phyloP scores from a whole-genome alignment of 2,113 vertebrate genomes.

The Hassar affinis region DNA sequence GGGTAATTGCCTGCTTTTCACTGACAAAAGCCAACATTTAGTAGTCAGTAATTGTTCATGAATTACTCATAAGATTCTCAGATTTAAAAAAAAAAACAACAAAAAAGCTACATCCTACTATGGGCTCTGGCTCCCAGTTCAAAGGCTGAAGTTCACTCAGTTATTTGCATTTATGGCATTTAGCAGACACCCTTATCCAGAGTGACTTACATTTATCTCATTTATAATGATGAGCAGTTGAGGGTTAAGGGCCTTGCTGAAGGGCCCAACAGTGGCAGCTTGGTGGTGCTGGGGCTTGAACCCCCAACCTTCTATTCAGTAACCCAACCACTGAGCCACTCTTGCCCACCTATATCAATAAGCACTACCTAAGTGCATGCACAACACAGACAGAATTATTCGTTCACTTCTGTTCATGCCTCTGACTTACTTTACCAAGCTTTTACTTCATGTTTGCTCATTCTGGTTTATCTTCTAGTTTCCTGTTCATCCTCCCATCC shows the following conservation, averaged over 20 bases:
- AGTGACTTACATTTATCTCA: too few species aligned
- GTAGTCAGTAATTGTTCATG: neutral
- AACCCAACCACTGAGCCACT: too few species aligned
- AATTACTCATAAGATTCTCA: neutral
- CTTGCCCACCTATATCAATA: too few species aligned
- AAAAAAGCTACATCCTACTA: neutral
- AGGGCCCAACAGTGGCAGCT: too few species aligned
- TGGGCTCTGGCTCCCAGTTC: neutral
- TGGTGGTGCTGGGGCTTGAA: too few species aligned
- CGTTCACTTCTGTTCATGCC: neutral
- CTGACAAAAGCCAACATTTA: neutral
- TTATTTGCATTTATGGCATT: too few species aligned
- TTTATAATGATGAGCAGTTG: too few species aligned
- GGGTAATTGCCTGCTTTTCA: neutral
- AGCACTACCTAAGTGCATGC: neutral
- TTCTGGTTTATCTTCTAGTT: neutral
- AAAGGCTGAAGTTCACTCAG: neutral
- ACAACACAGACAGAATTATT: neutral
- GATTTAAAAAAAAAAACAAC: neutral
- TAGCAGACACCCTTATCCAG: too few species aligned
- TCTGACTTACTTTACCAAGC: neutral
- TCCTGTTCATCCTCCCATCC: neutral
- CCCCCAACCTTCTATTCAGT: too few species aligned
- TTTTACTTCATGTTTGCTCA: neutral
- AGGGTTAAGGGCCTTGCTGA: too few species aligned